Evolutionary conservation across 2,888 invertebrate species (phyloP).

Genomic region (Conus canariensis): DNA sequence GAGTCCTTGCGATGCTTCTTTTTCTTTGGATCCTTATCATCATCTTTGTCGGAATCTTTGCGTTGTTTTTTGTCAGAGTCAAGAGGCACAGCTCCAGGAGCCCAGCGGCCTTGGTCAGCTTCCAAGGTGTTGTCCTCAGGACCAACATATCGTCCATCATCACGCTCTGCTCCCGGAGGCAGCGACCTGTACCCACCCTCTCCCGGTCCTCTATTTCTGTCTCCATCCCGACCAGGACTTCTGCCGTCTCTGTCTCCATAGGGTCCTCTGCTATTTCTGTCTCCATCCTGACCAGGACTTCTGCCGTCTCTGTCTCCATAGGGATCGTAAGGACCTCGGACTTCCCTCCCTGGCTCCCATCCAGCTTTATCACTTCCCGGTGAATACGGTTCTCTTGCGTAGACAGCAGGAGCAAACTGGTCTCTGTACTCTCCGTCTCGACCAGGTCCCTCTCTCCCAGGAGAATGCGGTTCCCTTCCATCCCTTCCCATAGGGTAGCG

Average conservation of each 20-base stretch:
- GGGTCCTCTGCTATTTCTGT: neutral
- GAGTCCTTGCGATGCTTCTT: neutral
- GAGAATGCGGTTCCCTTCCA: slow-evolving; percentile 5
- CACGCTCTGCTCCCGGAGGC: slow-evolving; percentile 2
- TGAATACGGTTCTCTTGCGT: slow-evolving; percentile 34
- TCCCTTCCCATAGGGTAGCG: neutral
- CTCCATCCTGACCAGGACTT: slow-evolving; percentile 18
- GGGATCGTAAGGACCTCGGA: neutral
- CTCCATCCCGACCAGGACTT: slow-evolving; percentile 20
- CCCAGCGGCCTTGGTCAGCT: neutral
- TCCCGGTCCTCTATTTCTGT: neutral
- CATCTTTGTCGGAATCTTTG: neutral
- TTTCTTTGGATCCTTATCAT: slow-evolving; percentile 22
- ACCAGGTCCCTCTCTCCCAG: slow-evolving; percentile 6
- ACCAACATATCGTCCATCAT: slow-evolving; percentile 4
- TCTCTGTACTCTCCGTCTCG: slow-evolving; percentile 3
- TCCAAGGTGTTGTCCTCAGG: neutral
- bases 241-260: slow-evolving; percentile 33
- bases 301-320: slow-evolving; percentile 32
- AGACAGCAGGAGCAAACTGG: neutral
- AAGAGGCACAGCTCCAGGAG: neutral
- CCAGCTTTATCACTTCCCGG: slow-evolving; percentile 23
- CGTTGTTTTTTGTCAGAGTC: neutral
- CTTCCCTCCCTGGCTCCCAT: slow-evolving; percentile 6
- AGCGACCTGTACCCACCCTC: slow-evolving; percentile 24